Conservation (phyloP, 2,113 vertebrate species). For the Anarrhichthys ocellatus region DNA sequence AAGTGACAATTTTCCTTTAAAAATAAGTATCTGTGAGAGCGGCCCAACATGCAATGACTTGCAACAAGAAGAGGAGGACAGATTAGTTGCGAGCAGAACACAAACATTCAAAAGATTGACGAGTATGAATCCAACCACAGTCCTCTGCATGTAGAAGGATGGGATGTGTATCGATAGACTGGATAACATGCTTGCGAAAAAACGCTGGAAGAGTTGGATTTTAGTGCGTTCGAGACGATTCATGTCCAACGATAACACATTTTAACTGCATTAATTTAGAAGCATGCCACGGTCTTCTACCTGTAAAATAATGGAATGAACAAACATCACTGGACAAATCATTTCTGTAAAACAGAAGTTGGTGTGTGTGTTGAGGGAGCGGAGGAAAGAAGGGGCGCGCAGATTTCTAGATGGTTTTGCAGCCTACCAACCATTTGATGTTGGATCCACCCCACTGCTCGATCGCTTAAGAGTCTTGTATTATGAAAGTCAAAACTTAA, state of each 20-base stretch:
- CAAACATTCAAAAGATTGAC: slow-evolving; percentile 5
- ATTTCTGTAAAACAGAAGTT: background rate
- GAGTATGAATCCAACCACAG: slow-evolving; percentile 2
- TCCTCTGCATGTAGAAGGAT: background rate
- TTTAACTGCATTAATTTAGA: background rate
- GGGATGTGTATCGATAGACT: background rate
- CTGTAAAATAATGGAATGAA: background rate
- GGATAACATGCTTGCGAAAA: slow-evolving; percentile 22
- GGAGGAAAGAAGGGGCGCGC: too few species aligned
- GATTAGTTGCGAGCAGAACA: slow-evolving; percentile 23
- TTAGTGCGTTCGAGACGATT: background rate
- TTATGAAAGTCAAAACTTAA: too few species aligned
- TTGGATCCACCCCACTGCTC: too few species aligned
- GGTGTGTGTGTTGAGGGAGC: background rate
- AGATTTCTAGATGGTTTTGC: too few species aligned
- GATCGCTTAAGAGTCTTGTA: too few species aligned
- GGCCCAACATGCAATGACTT: slow-evolving; percentile 55
- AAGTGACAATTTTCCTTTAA: background rate
- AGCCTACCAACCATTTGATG: too few species aligned
- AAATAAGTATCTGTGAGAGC: slow-evolving; percentile 38
- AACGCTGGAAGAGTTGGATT: background rate
- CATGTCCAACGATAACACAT: background rate
- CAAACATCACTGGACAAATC: background rate
- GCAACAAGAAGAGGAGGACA: slow-evolving; percentile 19
- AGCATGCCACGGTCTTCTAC: background rate